Evolutionary conservation across 2,888 invertebrate genomes (phyloP), one percentile per base, ranked within the genome.

Genomic region (Oscheius sp.): DNA sequence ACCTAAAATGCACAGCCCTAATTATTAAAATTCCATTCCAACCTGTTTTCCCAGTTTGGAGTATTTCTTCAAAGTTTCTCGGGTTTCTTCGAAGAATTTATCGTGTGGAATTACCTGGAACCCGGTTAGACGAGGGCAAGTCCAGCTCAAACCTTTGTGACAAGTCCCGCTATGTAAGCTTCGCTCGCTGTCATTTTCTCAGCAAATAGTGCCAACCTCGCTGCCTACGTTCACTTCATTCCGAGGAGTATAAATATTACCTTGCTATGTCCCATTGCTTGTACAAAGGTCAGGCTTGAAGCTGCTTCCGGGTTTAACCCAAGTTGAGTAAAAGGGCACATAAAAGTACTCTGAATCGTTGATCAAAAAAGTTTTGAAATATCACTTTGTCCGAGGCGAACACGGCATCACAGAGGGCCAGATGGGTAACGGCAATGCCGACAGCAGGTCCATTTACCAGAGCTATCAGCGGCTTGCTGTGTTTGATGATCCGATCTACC

Each of bases 361-460:
- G 94, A 89, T 46, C 1, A 13, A 16, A 21, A 29, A 23, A 27
- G 23, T 13, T 12, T 27, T 9, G 49, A 41, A 12, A 45, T 18
- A 45, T 25, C 43, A 93, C 94, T 89, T 91, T 92, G 82, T 95
- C 93, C n/a, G 93, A 92, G 68, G 94, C 93, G 91, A 94, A 95
- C 5, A 95, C 93, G 68, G 94, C 91, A 91, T 98, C 97, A 90
- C 93, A 95, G 0, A 97, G 90, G 0, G 93, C 93, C 68, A 95
- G 90, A 12, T 93, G 92, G 0, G 97, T 97, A 2, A 93, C 93
- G 46, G 93, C 93, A 81, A 97, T 93, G n/a, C 97, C 97, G 80
- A 97, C 92, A n/a, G 95, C 95, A 49, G 95, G 96, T 0, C 97
- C 97, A 91, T 97, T 97, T 0, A 97, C 93, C 69, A 96, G 90